phyloP scores from a whole-genome alignment of 2,888 invertebrate genomes.

The Autographa pulchrina region DNA sequence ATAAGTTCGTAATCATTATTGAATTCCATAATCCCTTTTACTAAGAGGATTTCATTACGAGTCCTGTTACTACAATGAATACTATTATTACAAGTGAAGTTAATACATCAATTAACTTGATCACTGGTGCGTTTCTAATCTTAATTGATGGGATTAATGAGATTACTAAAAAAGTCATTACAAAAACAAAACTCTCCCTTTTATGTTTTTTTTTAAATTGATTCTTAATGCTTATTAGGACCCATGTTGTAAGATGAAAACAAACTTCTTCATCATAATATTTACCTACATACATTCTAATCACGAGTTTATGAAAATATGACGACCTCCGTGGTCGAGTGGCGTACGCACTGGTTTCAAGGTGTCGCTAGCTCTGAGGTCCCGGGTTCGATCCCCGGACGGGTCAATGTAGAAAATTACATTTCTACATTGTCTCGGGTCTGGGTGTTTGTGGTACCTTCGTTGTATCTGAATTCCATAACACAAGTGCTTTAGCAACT shows the following conservation, averaged over 20 bases:
- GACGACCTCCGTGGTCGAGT: too few relatives aligned
- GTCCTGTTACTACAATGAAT: neutral
- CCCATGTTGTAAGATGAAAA: too few relatives aligned
- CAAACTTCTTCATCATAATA: too few relatives aligned
- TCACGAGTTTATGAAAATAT: neutral
- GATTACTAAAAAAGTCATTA: neutral
- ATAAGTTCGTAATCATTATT: constrained; percentile 34
- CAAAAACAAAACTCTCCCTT: neutral
- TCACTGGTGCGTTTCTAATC: neutral
- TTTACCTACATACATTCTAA: neutral
- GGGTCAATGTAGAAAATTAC: too few relatives aligned
- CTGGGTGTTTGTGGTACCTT: too few relatives aligned
- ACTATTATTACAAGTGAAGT: neutral
- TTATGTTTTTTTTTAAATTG: neutral
- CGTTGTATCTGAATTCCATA: too few relatives aligned
- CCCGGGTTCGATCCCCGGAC: too few relatives aligned
- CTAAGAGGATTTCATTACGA: constrained; percentile 45
- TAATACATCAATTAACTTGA: neutral
- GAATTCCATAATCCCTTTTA: constrained; percentile 44
- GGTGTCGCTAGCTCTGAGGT: too few relatives aligned
- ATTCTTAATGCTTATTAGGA: neutral
- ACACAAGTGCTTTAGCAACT: too few relatives aligned
- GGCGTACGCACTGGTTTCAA: too few relatives aligned
- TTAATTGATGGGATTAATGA: neutral
- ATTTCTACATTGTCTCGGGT: too few relatives aligned